Conservation (phyloP, 2,888 invertebrate genomes). For the Nomada ferruginata region DNA sequence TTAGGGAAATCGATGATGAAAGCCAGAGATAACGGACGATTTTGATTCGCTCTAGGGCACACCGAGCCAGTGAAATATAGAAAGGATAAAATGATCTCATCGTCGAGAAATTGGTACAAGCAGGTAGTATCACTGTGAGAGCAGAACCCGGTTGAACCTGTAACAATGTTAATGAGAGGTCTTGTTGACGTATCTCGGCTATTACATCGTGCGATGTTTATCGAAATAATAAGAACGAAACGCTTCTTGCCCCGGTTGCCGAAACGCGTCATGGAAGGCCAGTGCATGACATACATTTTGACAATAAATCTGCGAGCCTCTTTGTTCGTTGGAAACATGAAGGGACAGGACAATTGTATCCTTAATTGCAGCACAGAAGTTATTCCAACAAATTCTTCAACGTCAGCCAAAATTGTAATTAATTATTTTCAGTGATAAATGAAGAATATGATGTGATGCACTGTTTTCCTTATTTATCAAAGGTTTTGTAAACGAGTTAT, state of each 20-base stretch:
- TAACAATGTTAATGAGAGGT: conserved; percentile 50
- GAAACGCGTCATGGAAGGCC: conserved; percentile 35
- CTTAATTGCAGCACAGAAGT: background rate
- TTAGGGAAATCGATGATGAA: conserved; percentile 29
- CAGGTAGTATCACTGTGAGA: conserved; percentile 52
- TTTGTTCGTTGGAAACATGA: background rate
- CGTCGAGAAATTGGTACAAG: conserved; percentile 56
- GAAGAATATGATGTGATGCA: background rate
- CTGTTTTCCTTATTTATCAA: background rate
- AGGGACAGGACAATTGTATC: background rate
- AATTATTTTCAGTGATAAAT: background rate
- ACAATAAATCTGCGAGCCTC: conserved; percentile 14
- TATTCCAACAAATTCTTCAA: background rate
- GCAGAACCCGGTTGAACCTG: conserved; percentile 35
- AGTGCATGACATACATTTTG: conserved; percentile 24
- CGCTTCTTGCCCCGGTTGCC: conserved; percentile 37
- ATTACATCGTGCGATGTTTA: conserved; percentile 51
- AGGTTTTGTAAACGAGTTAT: background rate
- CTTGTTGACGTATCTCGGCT: conserved; percentile 48
- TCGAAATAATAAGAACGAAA: conserved; percentile 55
- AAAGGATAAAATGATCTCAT: conserved; percentile 48
- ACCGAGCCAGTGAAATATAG: conserved; percentile 7
- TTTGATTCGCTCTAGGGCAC: conserved; percentile 15
- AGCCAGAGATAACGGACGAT: conserved; percentile 18
- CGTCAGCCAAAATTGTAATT: background rate